Conservation (phyloP, 2,888 invertebrate genomes). For the Euzetes globulus region DNA sequence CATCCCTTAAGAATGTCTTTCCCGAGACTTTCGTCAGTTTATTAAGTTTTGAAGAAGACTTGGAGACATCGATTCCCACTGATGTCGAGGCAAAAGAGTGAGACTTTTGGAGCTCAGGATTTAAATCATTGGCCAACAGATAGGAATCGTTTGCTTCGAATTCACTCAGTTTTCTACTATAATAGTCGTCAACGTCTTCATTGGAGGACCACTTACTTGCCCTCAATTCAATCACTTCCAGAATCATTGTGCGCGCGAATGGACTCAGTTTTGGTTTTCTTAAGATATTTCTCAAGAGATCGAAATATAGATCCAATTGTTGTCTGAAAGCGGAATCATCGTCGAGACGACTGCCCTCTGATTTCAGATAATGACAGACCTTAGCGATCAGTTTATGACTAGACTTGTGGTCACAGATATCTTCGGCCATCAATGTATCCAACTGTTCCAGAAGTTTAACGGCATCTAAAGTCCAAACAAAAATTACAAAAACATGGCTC, state of each 20-base stretch:
- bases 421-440: background rate
- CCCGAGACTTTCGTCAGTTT: slow-evolving; percentile 83
- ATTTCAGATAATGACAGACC: slow-evolving; percentile 71
- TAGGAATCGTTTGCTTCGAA: slow-evolving; percentile 47
- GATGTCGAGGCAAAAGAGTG: slow-evolving; percentile 27
- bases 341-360: slow-evolving; percentile 65
- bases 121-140: background rate
- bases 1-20: slow-evolving; percentile 88
- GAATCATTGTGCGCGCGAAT: slow-evolving; percentile 73
- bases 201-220: slow-evolving; percentile 83
- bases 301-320: slow-evolving; percentile 70
- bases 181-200: slow-evolving; percentile 75
- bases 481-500: background rate
- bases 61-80: slow-evolving; percentile 59
- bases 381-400: slow-evolving; percentile 63
- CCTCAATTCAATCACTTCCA: slow-evolving; percentile 85
- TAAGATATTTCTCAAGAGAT: slow-evolving; percentile 78
- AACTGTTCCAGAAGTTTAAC: background rate
- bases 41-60: slow-evolving; percentile 76
- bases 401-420: slow-evolving; percentile 50
- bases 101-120: background rate
- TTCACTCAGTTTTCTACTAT: slow-evolving; percentile 52
- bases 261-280: slow-evolving; percentile 77
- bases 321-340: slow-evolving; percentile 65
- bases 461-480: background rate